Base-by-base conservation (phyloP, 2,888 invertebrate species). In the Synergus gifuensis region DNA sequence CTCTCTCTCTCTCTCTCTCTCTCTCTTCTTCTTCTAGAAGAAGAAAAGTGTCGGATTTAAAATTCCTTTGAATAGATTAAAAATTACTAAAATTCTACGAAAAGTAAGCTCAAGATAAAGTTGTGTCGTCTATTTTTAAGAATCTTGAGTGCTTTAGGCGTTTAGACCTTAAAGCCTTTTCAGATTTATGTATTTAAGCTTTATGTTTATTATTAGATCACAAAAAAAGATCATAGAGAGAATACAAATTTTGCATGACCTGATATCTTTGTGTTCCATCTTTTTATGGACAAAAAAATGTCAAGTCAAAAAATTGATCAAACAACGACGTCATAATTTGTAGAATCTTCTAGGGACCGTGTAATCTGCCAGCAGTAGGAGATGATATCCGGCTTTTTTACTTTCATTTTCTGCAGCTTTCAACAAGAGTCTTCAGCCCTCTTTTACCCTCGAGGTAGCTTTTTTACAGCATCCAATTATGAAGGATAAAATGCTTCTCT, bases 391-490 rank as follows among this genome's bases (percentile, higher is more conserved):
- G 40, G 44, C n/a, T 67, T 44, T 67, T 18, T 67, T 67, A 73
- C 54, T 73, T 73, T 73, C 69, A 49, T 73, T 73, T 54, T 36
- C 69, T 73, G 49, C 36, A 54, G 54, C 22, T 5, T 73, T 73
- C 49, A 49, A 46, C 22, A 54, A 73, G 69, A 54, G 46, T 28
- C 69, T 36, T 73, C 49, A 36, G 28, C 54, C 69, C 46, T 46
- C 36, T 49, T 73, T 49, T 46, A 73, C 69, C 69, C 69, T 73
- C 11, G 28, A 73, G 69, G 69, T n/a, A 49, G 46, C 8, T 16
- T 73, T 69, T 73, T 73, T 73, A 73, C 69, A 54, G 11, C 36
- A 54, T 54, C 69, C 54, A 73, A 73, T 73, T 46, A 73, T 73
- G 28, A 49, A 54, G 46, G 49, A 73, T 73, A 73, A 73, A 73